Conservation (phyloP, 2,888 invertebrate genomes). For the Agriotes lineatus region DNA sequence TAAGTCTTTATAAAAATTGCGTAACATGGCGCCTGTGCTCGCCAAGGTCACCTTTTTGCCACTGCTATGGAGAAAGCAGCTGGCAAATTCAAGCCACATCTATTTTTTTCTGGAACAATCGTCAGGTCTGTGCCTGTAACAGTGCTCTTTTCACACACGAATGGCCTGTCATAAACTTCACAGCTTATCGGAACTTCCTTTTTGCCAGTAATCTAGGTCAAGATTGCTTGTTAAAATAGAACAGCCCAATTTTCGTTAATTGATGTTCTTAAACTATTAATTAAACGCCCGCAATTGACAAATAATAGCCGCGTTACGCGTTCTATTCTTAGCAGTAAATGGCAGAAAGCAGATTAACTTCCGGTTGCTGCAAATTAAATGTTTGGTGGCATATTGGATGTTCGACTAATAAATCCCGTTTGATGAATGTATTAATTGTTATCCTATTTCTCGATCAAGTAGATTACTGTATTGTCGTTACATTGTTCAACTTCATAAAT, state of each 20-base stretch:
- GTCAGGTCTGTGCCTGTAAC: too few relatives aligned
- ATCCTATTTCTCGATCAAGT: not conserved
- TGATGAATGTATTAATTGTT: constrained; percentile 4
- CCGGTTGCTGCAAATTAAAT: not conserved
- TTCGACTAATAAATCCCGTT: not conserved
- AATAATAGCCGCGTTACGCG: too few relatives aligned
- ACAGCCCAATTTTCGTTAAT: not conserved
- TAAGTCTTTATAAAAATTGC: constrained; percentile 9
- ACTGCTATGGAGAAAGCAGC: constrained; percentile 5
- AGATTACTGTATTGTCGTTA: constrained; percentile 4
- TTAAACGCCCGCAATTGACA: not conserved
- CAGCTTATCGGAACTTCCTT: constrained; percentile 19
- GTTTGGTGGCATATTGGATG: not conserved
- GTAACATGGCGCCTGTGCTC: constrained; percentile 9
- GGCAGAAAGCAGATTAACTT: too few relatives aligned
- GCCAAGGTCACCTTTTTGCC: constrained; percentile 12
- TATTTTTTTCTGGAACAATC: too few relatives aligned
- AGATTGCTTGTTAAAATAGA: constrained; percentile 16
- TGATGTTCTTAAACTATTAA: not conserved
- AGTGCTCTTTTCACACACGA: too few relatives aligned
- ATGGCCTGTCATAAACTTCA: too few relatives aligned
- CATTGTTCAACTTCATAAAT: constrained; percentile 10
- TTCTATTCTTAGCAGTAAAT: too few relatives aligned
- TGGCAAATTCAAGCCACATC: not conserved
- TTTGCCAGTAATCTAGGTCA: constrained; percentile 19